A percentile compares a stretch with the other conserved stretches of the same genome.
phyloP scores from a whole-genome alignment of 1,140 invertebrate genomes.

The Lordiphosa stackelbergi region DNA sequence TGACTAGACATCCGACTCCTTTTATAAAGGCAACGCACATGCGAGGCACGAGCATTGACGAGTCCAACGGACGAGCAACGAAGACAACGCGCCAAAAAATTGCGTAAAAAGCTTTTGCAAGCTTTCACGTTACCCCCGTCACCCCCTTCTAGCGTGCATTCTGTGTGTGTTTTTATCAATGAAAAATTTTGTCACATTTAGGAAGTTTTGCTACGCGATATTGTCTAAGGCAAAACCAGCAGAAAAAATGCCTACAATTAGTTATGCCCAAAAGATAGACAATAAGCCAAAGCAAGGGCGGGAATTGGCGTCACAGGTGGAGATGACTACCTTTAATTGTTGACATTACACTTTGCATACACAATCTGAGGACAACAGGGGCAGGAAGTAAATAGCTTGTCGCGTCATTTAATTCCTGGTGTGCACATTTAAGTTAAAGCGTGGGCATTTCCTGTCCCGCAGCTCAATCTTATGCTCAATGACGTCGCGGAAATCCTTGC shows the following conservation, averaged over 20 bases:
- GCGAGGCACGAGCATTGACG: conserved; percentile 19
- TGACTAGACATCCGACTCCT: conserved; percentile 55
- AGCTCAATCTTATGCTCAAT: conserved; percentile 3
- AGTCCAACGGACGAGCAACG: conserved; percentile 1
- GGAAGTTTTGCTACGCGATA: conserved; percentile 36
- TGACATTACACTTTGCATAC: conserved; percentile 43
- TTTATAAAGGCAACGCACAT: conserved; percentile 57
- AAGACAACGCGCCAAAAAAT: conserved; percentile 34
- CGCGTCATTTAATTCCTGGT: conserved; percentile 48
- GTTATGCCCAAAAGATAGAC: conserved; percentile 53
- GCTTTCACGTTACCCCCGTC: conserved; percentile 28
- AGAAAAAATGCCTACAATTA: conserved; percentile 43
- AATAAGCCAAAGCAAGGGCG: conserved; percentile 28
- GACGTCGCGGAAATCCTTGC: conserved; percentile 34
- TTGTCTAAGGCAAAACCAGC: conserved; percentile 42
- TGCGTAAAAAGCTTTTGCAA: conserved; percentile 62
- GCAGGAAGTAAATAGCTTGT: conserved; percentile 1
- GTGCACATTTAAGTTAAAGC: neutral
- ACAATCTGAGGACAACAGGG: neutral
- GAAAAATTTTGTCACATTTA: conserved; percentile 63
- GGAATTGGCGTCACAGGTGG: conserved; percentile 32
- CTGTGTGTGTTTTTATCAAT: conserved; percentile 53
- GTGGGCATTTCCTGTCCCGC: conserved; percentile 18
- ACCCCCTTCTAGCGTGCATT: neutral
- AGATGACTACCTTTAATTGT: conserved; percentile 34